Evolutionary conservation across 2,113 vertebrate genomes (phyloP).

Genomic region (Mobula hypostoma): DNA sequence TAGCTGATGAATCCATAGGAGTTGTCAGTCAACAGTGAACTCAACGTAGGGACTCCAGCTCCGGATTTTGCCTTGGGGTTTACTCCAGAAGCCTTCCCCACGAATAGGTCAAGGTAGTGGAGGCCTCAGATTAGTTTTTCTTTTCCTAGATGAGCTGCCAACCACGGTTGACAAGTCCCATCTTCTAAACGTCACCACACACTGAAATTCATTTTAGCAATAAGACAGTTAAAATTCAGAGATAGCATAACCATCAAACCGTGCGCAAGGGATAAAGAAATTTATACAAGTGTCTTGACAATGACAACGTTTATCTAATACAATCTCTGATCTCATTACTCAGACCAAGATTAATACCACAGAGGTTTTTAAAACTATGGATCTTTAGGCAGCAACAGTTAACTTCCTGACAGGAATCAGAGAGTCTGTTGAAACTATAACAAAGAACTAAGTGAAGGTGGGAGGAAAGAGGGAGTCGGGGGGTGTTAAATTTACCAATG

Average conservation of each 20-base stretch:
- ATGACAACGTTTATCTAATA: background rate
- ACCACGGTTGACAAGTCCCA: too few relatives aligned
- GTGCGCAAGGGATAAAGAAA: background rate
- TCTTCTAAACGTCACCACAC: too few relatives aligned
- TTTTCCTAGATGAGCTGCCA: too few relatives aligned
- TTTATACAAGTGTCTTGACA: background rate
- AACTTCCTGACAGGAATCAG: conserved; percentile 9
- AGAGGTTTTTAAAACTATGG: background rate
- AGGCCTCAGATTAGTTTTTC: too few relatives aligned
- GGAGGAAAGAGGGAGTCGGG: background rate
- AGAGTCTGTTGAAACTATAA: conserved; percentile 25
- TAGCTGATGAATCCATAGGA: too few relatives aligned
- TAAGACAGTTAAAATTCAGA: background rate
- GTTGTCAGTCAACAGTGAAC: too few relatives aligned
- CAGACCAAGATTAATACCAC: background rate
- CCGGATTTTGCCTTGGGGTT: too few relatives aligned
- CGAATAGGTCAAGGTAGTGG: too few relatives aligned
- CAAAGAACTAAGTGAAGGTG: background rate
- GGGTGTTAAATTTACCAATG: background rate
- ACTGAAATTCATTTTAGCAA: background rate
- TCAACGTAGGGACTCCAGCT: too few relatives aligned
- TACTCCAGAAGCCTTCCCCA: too few relatives aligned
- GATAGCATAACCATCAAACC: background rate
- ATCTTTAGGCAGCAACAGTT: background rate
- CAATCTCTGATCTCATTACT: background rate